A percentile compares a stretch with the other conserved stretches of the same genome.
These are phyloP conservation scores for Gymnodraco acuticeps DNA, from an alignment of 2,797 vertebrate species.

Conservation along the genomic window DNA sequence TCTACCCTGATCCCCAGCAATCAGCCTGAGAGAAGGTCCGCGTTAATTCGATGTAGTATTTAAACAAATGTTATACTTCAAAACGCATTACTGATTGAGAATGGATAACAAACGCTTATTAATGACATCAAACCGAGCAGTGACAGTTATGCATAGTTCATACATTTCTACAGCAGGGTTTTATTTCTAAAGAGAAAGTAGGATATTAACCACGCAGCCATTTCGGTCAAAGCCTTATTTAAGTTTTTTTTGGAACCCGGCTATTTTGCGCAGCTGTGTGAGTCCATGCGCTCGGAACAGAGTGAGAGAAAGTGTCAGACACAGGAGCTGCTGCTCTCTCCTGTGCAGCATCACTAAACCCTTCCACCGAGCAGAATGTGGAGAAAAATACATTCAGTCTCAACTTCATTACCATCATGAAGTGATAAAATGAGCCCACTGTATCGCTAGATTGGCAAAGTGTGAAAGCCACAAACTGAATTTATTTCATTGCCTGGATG, in stretches of 20 bases:
- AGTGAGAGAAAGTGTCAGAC: slow-evolving; percentile 62
- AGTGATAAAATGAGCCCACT: slow-evolving; percentile 37
- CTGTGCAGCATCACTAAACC: slow-evolving; percentile 16
- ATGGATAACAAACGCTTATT: slow-evolving; percentile 71
- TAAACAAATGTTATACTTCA: slow-evolving; percentile 67
- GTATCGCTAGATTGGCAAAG: slow-evolving; percentile 29
- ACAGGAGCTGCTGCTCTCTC: slow-evolving; percentile 22
- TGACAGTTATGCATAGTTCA: slow-evolving; percentile 4
- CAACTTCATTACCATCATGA: slow-evolving; percentile 24
- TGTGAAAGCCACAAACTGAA: slow-evolving; percentile 27
- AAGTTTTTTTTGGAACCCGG: not conserved
- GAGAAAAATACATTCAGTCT: slow-evolving; percentile 10
- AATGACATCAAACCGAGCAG: slow-evolving; percentile 57
- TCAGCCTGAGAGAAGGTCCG: slow-evolving; percentile 32
- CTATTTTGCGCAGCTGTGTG: slow-evolving; percentile 52
- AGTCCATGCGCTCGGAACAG: slow-evolving; percentile 52
- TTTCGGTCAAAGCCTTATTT: not conserved
- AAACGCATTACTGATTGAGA: slow-evolving; percentile 64
- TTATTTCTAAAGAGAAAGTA: not conserved
- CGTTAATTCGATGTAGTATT: slow-evolving; percentile 37
- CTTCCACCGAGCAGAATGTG: slow-evolving; percentile 18
- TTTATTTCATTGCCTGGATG: not conserved
- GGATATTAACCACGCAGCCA: not conserved
- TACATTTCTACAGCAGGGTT: not conserved
- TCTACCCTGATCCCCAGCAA: slow-evolving; percentile 44